Base-by-base conservation (phyloP, 2,797 vertebrate genomes). In the Chloroceryle inda region DNA sequence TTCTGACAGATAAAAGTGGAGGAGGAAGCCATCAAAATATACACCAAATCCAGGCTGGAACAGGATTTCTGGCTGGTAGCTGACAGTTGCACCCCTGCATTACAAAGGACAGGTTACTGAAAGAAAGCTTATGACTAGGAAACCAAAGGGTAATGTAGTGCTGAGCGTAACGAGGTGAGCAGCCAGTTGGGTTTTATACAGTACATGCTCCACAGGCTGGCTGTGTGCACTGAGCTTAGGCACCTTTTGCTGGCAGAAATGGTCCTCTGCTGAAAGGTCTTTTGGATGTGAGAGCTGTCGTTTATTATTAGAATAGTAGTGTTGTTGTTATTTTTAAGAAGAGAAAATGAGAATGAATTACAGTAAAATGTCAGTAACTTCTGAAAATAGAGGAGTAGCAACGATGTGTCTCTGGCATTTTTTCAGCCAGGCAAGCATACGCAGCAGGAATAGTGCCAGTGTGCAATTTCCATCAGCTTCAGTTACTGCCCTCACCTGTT, bases 1-100 rank as follows among this genome's bases (percentile, higher is more conserved):
- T 95, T 89, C 83, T 97, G 96, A 92, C 83, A 96, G 85, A 93
- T 92, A 47, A 94, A 96, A 89, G 88, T 45, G 78, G 63, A 88
- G 91, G 81, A 94, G 68, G 68, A 81, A 87, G 61, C 64, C 58
- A 75, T 92, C 78, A 78, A 68, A 92, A 91, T 80, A 45, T 37
- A 56, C 52, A 85, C 75, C 79, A 76, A 35, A 56, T 55, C 26
- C n/a, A 55, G 21, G 40, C 71, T 91, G 92, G 49, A 49, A 35
- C 1, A 62, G 74, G 79, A 9, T 64, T 74, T 83, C 66, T 79
- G 86, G 86, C 59, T 74, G 58, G 63, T 71, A 59, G 52, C 58
- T 88, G 85, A 66, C 52, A 73, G 62, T 67, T 63, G 78, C 19
- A 24, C 12, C 40, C 61, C 56, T 93, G 37, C 74, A 10, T 6